A percentile compares a stretch with the other conserved stretches of the same genome.
Conservation (phyloP, 2,888 invertebrate species). For the Seira ritae region DNA sequence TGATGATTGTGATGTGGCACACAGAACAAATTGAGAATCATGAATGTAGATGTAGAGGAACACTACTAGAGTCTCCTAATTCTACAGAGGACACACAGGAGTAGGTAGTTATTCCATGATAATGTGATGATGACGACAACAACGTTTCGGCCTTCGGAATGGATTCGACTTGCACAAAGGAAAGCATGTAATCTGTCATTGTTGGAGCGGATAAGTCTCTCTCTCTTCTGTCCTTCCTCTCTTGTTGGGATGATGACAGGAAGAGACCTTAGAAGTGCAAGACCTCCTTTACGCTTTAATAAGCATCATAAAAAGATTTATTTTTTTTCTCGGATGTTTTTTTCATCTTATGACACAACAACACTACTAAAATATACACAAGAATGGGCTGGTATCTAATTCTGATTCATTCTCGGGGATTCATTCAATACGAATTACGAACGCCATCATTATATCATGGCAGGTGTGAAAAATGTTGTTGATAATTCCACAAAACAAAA, state of each 20-base stretch:
- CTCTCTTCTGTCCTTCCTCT: background rate
- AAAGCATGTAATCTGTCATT: background rate
- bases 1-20: background rate
- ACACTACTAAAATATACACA: too few species aligned
- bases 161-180: conserved; percentile 1
- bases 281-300: conserved; percentile 19
- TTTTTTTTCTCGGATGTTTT: background rate
- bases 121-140: too few species aligned
- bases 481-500: background rate
- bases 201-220: background rate
- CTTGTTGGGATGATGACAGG: background rate
- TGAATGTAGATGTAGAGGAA: background rate
- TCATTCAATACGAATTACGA: too few species aligned
- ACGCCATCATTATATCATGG: too few species aligned
- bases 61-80: conserved; percentile 18
- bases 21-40: background rate
- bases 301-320: background rate
- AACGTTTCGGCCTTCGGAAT: background rate
- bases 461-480: conserved; percentile 10
- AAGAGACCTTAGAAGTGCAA: conserved; percentile 12
- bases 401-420: background rate
- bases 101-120: background rate
- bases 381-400: too few species aligned
- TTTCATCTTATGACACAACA: conserved; percentile 10
- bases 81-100: background rate